Percentiles rank a stretch among this genome's conserved stretches.
These are phyloP conservation scores for Drosophila kuntzei DNA, from an alignment of 2,888 invertebrate species.

Conservation along the genomic window DNA sequence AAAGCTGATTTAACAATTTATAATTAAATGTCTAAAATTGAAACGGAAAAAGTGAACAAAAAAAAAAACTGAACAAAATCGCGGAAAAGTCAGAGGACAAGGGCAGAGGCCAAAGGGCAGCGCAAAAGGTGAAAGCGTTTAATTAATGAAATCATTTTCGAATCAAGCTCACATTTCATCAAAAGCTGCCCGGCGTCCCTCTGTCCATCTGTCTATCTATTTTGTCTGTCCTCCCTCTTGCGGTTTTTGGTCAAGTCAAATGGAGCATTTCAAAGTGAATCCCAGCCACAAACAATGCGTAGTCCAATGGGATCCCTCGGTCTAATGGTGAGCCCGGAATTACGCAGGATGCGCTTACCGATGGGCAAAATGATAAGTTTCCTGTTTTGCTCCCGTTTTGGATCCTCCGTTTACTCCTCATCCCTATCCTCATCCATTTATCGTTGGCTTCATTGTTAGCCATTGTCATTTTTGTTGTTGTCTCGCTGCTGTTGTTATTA, in stretches of 20 bases:
- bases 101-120: background rate
- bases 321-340: constrained; percentile 1
- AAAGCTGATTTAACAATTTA: constrained; percentile 9
- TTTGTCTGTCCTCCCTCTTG: constrained; percentile 5
- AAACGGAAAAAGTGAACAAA: background rate
- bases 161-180: constrained; percentile 58
- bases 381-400: constrained; percentile 24
- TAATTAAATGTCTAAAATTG: constrained; percentile 43
- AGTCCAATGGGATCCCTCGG: background rate
- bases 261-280: constrained; percentile 40
- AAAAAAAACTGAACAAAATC: background rate
- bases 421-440: constrained; percentile 2
- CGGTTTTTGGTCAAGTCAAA: constrained; percentile 27
- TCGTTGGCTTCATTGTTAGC: constrained; percentile 49
- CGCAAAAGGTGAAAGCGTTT: constrained; percentile 24
- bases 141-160: constrained; percentile 62
- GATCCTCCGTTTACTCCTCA: background rate
- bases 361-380: constrained; percentile 47
- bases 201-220: background rate
- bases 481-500: constrained; percentile 11
- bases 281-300: constrained; percentile 32
- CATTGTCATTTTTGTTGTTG: constrained; percentile 17
- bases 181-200: constrained; percentile 24
- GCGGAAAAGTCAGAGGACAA: background rate
- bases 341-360: constrained; percentile 38